phyloP scores from a whole-genome alignment of 2,888 invertebrate species.

The Lasiommata megera region DNA sequence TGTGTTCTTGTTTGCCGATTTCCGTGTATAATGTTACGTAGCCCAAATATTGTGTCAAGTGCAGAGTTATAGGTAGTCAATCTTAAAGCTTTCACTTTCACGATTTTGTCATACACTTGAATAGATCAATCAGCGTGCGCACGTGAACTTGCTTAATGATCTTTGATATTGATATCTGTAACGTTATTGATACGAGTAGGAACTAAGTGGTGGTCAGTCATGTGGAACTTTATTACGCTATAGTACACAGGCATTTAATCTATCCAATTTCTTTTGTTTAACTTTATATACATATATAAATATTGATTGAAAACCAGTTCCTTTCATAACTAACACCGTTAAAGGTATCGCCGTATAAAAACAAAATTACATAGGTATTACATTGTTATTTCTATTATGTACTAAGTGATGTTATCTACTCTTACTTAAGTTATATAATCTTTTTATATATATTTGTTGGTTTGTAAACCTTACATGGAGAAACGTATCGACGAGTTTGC shows the following conservation, averaged over 20 bases:
- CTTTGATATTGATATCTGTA: constrained; percentile 22
- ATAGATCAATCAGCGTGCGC: constrained; percentile 31
- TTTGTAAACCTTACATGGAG: too few relatives aligned
- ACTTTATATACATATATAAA: not conserved
- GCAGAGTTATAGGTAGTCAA: constrained; percentile 52
- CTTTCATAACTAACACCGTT: not conserved
- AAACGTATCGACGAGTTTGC: too few relatives aligned
- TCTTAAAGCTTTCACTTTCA: constrained; percentile 62
- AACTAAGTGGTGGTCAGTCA: constrained; percentile 2
- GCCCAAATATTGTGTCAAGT: constrained; percentile 50
- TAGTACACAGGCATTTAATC: not conserved
- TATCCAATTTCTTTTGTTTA: not conserved
- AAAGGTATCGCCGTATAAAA: not conserved
- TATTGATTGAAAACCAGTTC: not conserved
- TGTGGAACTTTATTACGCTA: constrained; percentile 17
- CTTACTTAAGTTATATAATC: too few relatives aligned
- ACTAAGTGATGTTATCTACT: too few relatives aligned
- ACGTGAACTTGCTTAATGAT: constrained; percentile 25
- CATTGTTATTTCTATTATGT: too few relatives aligned
- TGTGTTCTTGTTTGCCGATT: constrained; percentile 34
- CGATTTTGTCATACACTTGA: constrained; percentile 52
- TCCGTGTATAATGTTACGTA: constrained; percentile 42
- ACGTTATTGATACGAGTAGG: constrained; percentile 14
- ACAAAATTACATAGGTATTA: not conserved
- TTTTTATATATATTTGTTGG: too few relatives aligned